Evolutionary conservation across 2,888 invertebrate genomes (phyloP), one percentile per base, ranked within the genome.

Genomic region (Pomacea canaliculata): DNA sequence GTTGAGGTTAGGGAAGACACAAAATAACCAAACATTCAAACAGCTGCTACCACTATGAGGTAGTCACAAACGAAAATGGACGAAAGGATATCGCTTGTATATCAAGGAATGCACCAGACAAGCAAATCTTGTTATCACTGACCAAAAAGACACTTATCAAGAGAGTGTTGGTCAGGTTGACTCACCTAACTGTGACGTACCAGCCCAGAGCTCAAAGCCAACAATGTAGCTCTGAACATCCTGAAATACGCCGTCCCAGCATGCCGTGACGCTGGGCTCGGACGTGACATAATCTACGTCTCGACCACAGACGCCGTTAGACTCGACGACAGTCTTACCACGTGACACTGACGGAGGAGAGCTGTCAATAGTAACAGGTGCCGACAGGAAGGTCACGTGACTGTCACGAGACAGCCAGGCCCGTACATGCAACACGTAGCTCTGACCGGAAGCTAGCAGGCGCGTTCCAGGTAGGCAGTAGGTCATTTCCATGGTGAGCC

Each of bases 221-320:
- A 18, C 49, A 7, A 83, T 73, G 56, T 65, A 27, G 65, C 81
- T 80, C 69, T 83, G 79, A 60, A 23, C 8, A 56, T 84, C 83
- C 0, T 48, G 19, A 62, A 78, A 81, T 9, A 85, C 83, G 9
- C 76, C 76, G 1, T 59, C n/a, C 85, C 85, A 85, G 65, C 83
- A 83, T 18, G 78, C 81, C 13, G 78, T 78, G 5, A 84, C 78
- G 10, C 69, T 76, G 49, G 80, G 76, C 37, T 71, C 76, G 70
- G 76, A 76, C 16, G 77, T 83, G n/a, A 82, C 76, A 65, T 78
- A 76, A 56, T 85, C 85, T 23, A 77, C 48, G 70, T 85, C 85
- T 5, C 19, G 12, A 9, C n/a, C 46, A 71, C 85, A 85, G 10
- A 60, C 37, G 1, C 13, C 62, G 37, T 76, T 76, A 0, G 80